Evolutionary conservation across 2,797 vertebrate species (phyloP).

Genomic region (Sternotherus odoratus): DNA sequence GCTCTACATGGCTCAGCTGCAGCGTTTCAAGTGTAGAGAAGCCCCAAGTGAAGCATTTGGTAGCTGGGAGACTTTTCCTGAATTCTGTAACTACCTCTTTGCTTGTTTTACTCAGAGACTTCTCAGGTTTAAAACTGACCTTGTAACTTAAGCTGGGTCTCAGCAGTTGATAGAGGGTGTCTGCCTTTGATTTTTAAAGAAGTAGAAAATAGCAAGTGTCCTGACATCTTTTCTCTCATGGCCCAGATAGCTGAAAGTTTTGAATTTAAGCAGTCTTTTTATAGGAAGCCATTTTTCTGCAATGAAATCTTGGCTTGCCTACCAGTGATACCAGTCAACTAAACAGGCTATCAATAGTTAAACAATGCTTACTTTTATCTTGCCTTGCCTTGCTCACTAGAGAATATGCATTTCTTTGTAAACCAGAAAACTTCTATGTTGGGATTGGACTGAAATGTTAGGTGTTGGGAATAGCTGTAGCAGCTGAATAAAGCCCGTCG

Average conservation of each 20-base stretch:
- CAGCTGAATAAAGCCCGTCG: fast-evolving
- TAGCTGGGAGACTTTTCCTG: not conserved
- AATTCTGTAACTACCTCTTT: not conserved
- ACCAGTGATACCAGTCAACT: not conserved
- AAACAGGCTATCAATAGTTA: not conserved
- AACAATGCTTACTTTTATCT: not conserved
- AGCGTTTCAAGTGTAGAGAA: not conserved
- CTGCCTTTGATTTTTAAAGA: not conserved
- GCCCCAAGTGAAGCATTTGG: not conserved
- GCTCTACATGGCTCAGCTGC: not conserved
- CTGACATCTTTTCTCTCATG: not conserved
- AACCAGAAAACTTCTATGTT: fast-evolving
- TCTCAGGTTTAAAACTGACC: not conserved
- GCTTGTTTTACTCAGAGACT: not conserved
- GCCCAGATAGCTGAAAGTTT: not conserved
- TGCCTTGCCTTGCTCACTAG: fast-evolving
- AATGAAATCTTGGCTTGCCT: not conserved
- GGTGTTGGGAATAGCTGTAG: fast-evolving
- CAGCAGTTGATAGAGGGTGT: not conserved
- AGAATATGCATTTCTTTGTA: fast-evolving
- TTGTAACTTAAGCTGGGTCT: not conserved
- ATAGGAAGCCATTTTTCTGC: not conserved
- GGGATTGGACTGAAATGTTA: not conserved
- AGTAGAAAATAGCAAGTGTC: not conserved
- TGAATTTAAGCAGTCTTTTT: not conserved